Evolutionary conservation across 2,113 vertebrate species (phyloP), one percentile per base, ranked within the genome.

Genomic region (Sinocyclocheilus anophthalmus): DNA sequence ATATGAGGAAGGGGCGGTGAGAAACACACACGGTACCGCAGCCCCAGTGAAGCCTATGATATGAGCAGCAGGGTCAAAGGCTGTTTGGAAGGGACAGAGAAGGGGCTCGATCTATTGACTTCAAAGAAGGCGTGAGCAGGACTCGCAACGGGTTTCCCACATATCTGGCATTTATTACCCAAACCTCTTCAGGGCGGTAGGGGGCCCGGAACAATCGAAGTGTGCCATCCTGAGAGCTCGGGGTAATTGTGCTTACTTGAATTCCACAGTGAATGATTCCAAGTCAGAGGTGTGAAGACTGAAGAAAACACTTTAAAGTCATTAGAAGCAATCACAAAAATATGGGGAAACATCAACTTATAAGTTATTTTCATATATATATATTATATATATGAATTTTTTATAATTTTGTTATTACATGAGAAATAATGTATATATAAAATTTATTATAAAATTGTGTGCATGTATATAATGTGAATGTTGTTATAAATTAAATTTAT

Each of bases 141-240:
- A 90, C 89, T 85, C n/a, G n/a, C n/a, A n/a, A n/a, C n/a, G 85
- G 85, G 84, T 92, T 93, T 94, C 93, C 92, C 93, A 94, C 93
- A 94, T 93, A 76, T 84, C 79, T 63, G 83, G 87, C 90, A 92
- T 93, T 92, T 92, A 93, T 90, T 89, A 88, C 88, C 86, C 91
- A 37, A 83, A 85, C 88, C 88, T 88, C 90, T 87, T 87, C 72
- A 55, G 85, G 61, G 84, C 84, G 78, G 69, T 76, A 67, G 69
- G 86, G 84, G 85, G 81, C 10, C 22, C 50, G 1, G 70, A 79
- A 93, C 91, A 93, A 93, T 87, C 87, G 91, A 93, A 93, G 93
- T 93, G 93, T 94, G 93, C 93, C 93, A 79, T 92, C 89, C 85
- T 87, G 53, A 88, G 90, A 84, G 90, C 86, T 86, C 76, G 73